phyloP scores from a whole-genome alignment of 2,797 vertebrate genomes.

The Acipenser oxyrinchus region DNA sequence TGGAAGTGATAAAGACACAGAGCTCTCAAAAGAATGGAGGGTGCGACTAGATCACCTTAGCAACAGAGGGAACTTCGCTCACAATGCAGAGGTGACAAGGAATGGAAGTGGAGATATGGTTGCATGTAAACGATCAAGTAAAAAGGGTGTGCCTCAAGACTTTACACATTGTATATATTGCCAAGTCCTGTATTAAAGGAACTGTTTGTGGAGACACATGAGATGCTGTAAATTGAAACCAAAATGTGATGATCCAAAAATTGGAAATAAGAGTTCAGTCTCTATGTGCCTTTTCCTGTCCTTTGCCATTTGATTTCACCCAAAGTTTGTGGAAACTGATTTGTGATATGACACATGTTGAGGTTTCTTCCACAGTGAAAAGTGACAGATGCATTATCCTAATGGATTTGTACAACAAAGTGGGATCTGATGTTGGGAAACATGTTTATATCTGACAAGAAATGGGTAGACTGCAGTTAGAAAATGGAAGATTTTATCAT shows the following conservation, averaged over 20 bases:
- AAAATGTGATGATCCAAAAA: not conserved
- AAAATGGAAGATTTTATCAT: slow-evolving; percentile 11
- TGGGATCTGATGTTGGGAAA: not conserved
- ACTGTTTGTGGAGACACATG: not conserved
- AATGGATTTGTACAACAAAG: slow-evolving; percentile 7
- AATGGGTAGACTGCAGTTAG: slow-evolving; percentile 8
- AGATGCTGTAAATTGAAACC: not conserved
- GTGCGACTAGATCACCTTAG: slow-evolving; percentile 21
- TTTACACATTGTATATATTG: slow-evolving; percentile 24
- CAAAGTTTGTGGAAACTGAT: slow-evolving; percentile 9
- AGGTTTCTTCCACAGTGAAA: slow-evolving; percentile 3
- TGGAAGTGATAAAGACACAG: slow-evolving; percentile 23
- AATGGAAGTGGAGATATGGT: slow-evolving; percentile 23
- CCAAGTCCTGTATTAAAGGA: not conserved
- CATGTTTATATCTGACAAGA: slow-evolving; percentile 13
- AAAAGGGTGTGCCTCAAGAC: slow-evolving; percentile 20
- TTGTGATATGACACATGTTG: slow-evolving; percentile 10
- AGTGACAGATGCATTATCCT: slow-evolving; percentile 12
- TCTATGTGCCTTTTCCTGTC: slow-evolving; percentile 11
- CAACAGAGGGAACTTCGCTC: slow-evolving; percentile 26
- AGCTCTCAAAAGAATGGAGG: slow-evolving; percentile 28
- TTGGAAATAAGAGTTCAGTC: slow-evolving; percentile 3
- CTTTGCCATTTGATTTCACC: slow-evolving; percentile 10
- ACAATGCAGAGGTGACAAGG: slow-evolving; percentile 26
- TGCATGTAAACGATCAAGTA: slow-evolving; percentile 17